A percentile compares a stretch with the other conserved stretches of the same genome.
These are phyloP conservation scores for Rotaria magnacalcarata DNA, from an alignment of 2,888 invertebrate genomes.

Conservation along the genomic window DNA sequence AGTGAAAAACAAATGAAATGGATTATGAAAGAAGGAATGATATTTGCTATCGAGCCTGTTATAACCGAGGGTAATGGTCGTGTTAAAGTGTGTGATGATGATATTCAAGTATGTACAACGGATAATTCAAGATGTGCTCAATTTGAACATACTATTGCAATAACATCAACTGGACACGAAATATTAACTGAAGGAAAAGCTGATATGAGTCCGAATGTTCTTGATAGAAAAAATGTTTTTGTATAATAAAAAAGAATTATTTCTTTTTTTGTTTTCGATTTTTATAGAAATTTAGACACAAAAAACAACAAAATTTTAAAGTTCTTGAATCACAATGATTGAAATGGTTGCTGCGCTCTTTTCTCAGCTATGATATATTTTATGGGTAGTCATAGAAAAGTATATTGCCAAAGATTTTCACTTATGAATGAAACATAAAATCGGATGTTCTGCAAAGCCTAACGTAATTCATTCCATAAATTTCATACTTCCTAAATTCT, in stretches of 20 bases:
- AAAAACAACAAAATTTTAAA: too few species aligned
- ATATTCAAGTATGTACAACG: conserved; percentile 82
- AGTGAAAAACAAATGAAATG: conserved; percentile 47
- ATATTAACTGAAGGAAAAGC: conserved; percentile 66
- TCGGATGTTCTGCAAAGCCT: too few species aligned
- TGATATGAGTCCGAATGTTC: not conserved
- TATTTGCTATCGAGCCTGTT: conserved; percentile 87
- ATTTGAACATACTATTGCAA: conserved; percentile 81
- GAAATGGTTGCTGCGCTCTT: too few species aligned
- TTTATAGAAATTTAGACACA: too few species aligned
- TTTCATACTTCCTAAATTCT: too few species aligned
- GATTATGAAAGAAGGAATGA: conserved; percentile 78
- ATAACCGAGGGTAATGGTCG: conserved; percentile 66
- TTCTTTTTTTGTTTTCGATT: too few species aligned
- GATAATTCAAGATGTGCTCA: conserved; percentile 81
- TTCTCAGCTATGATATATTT: too few species aligned
- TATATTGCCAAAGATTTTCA: too few species aligned
- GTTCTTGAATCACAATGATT: too few species aligned
- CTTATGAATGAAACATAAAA: too few species aligned
- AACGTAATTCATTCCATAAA: too few species aligned
- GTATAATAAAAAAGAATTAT: not conserved
- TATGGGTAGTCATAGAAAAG: too few species aligned
- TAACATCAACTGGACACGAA: conserved; percentile 73
- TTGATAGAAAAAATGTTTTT: not conserved
- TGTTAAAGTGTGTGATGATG: conserved; percentile 65